Percentiles rank a stretch among this genome's conserved stretches.
Conservation (phyloP, 2,113 vertebrate species). For the Triplophysa dalaica region DNA sequence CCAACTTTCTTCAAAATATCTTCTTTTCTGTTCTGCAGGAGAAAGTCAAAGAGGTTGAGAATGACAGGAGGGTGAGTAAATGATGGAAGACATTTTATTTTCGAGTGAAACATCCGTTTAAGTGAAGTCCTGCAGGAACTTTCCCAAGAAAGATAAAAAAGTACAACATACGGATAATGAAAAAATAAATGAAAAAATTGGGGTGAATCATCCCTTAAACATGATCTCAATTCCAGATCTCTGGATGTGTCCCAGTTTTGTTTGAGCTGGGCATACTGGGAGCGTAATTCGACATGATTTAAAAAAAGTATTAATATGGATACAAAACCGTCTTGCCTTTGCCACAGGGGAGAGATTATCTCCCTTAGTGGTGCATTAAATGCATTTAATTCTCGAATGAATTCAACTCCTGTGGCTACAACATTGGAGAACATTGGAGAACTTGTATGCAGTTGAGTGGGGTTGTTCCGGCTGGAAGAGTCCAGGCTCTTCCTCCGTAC, state of each 20-base stretch:
- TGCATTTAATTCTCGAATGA: not conserved
- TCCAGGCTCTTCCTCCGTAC: not conserved
- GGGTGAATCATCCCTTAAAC: not conserved
- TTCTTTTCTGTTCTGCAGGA: no score
- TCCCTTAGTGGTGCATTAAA: constrained; percentile 6
- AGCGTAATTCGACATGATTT: not conserved
- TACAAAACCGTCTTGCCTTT: not conserved
- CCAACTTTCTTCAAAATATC: no score
- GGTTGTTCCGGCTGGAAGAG: constrained; percentile 16
- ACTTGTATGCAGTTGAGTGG: not conserved
- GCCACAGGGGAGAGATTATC: constrained; percentile 7
- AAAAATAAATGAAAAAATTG: no score
- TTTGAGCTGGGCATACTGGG: not conserved
- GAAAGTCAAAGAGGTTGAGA: no score
- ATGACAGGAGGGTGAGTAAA: no score
- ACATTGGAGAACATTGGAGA: constrained; percentile 16
- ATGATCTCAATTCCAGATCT: not conserved
- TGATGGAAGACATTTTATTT: no score
- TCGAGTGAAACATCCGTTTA: no score
- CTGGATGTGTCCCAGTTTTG: constrained; percentile 15
- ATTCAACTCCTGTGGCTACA: constrained; percentile 1
- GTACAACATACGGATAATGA: no score
- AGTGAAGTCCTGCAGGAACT: no score
- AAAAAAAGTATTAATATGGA: not conserved
- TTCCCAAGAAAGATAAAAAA: no score